Percentiles rank a stretch among this genome's conserved stretches.
phyloP scores from a whole-genome alignment of 2,113 vertebrate genomes.

The Clupea harengus region DNA sequence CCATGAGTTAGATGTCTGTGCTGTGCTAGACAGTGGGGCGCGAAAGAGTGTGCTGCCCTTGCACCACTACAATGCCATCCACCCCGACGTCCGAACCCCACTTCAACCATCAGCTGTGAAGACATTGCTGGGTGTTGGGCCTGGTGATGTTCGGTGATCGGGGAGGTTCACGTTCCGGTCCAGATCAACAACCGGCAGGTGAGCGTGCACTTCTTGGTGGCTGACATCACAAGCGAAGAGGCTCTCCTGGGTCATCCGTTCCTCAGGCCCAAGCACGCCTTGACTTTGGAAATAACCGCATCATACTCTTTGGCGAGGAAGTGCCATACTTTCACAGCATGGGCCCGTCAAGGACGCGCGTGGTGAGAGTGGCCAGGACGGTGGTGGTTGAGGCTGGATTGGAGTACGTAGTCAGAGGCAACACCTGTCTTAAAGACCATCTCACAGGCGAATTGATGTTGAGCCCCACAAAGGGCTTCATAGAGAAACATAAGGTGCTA shows the following conservation, averaged over 20 bases:
- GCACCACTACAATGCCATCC: constrained; percentile 13
- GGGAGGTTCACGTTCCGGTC: constrained; percentile 16
- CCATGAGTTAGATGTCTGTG: constrained; percentile 23
- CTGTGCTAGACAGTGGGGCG: constrained; percentile 29
- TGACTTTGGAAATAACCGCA: background rate
- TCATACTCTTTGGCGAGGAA: constrained; percentile 14
- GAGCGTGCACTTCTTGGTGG: constrained; percentile 36
- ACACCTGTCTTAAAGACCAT: too few relatives aligned
- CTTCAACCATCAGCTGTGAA: constrained; percentile 24
- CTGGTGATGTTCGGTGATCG: constrained; percentile 16
- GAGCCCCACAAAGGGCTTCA: constrained; percentile 21
- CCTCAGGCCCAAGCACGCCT: background rate
- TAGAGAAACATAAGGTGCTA: constrained; percentile 24
- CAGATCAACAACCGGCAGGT: constrained; percentile 16
- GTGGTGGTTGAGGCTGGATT: too few relatives aligned
- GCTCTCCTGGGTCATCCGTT: constrained; percentile 15
- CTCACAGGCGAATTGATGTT: too few relatives aligned
- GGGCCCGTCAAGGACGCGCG: too few relatives aligned
- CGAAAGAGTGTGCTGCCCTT: constrained; percentile 32
- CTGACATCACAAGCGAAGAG: constrained; percentile 10
- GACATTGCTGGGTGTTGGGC: constrained; percentile 23
- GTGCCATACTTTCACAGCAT: background rate
- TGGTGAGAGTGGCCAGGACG: too few relatives aligned
- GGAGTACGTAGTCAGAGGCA: too few relatives aligned
- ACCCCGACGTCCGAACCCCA: background rate